Conservation (phyloP, 2,113 vertebrate genomes). For the Thamnophis sirtalis region DNA sequence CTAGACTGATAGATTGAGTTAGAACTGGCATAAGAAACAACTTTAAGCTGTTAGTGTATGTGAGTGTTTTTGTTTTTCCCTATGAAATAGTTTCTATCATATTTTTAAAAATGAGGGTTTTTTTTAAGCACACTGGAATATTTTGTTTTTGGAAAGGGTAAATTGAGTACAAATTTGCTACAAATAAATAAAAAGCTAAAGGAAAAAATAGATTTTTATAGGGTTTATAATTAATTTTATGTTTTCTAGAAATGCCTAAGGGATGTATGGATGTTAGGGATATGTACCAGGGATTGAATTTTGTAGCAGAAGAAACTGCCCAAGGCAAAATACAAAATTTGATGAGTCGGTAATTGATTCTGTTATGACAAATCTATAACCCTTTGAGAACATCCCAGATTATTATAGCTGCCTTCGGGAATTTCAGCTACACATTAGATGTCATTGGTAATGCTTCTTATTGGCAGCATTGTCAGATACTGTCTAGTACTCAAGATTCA, state of each 20-base stretch:
- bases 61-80: not conserved
- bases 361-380: slow-evolving; percentile 2
- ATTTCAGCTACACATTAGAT: not conserved
- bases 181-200: not conserved
- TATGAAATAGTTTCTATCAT: not conserved
- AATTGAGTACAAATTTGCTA: not conserved
- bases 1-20: not conserved
- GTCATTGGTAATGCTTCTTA: not conserved
- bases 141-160: not conserved
- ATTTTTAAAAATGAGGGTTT: not conserved
- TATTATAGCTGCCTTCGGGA: not conserved
- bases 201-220: not conserved
- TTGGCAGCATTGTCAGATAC: not conserved
- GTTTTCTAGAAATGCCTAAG: not conserved
- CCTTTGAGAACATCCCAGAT: not conserved
- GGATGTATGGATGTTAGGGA: not conserved
- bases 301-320: not conserved
- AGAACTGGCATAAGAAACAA: not conserved
- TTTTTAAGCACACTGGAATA: not conserved
- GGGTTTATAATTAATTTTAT: not conserved
- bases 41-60: not conserved
- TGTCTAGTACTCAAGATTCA: not conserved
- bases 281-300: not conserved
- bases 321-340: not conserved
- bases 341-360: slow-evolving; percentile 12